Evolutionary conservation across 2,113 vertebrate species (phyloP).

Genomic region (Crotalus horridus): DNA sequence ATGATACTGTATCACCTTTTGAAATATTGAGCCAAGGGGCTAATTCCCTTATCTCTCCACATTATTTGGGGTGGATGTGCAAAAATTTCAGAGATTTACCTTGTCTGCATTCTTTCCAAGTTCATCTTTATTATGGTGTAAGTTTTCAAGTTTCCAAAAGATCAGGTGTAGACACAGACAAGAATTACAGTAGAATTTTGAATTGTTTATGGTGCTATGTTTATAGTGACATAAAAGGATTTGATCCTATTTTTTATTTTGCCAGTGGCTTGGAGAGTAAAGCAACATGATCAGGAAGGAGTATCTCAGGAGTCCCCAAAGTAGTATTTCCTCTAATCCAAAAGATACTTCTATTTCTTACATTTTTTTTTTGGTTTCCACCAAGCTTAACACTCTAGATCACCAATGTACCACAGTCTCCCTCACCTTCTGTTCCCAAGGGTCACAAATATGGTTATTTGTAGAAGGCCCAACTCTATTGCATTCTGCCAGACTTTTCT

Average conservation of each 20-base stretch:
- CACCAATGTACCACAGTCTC: neutral
- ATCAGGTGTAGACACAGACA: neutral
- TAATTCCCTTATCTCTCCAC: neutral
- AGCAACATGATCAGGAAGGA: neutral
- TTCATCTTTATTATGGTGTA: neutral
- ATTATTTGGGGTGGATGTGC: neutral
- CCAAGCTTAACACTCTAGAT: neutral
- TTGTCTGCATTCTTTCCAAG: neutral
- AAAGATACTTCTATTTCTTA: neutral
- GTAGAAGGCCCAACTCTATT: neutral
- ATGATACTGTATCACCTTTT: neutral
- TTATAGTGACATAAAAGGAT: neutral
- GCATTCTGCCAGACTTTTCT: neutral
- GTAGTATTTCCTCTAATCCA: neutral
- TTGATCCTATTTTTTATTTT: neutral
- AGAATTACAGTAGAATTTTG: neutral
- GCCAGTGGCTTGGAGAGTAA: neutral
- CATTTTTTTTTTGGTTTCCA: neutral
- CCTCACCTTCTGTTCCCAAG: neutral
- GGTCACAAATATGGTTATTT: neutral
- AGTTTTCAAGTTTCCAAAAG: neutral
- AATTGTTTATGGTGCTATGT: neutral
- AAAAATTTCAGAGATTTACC: neutral
- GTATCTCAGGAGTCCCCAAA: neutral
- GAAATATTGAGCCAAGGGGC: neutral